Base-by-base conservation (phyloP, 2,113 vertebrate species). In the Bos javanicus region DNA sequence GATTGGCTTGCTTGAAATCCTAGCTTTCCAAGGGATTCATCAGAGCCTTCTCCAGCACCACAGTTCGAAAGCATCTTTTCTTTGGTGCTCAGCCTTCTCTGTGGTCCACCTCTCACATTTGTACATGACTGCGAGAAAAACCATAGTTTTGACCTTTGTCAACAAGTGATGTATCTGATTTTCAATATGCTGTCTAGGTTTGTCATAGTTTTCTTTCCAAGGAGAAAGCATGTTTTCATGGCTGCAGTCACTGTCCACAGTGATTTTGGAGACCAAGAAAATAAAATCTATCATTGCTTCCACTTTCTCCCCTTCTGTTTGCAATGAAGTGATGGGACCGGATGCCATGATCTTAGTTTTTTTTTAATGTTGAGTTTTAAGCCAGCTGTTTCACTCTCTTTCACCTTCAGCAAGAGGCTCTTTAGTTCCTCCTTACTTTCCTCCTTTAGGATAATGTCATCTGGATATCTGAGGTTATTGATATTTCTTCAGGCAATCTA, bases 1-100 rank as follows among this genome's bases (percentile, higher is more conserved):
- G 19, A 36, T 71, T 23, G 19, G n/a, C n/a, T 71, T 36, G 9
- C n/a, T 36, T 71, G n/a, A 23, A 36, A 21, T 71, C 64, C 64
- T 71, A 21, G 64, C 64, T 36, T 36, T 71, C n/a, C 64, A 36
- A 71, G 64, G 64, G 64, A 11, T 17, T 67, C 19, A 0, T 17
- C 64, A 36, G 64, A 71, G 17, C 33, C n/a, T 71, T 71, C 64
- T 71, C 64, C 19, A 71, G n/a, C n/a, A 36, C 64, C 64, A 23
- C n/a, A 36, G n/a, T 36, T 71, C 0, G 0, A 71, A 71, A 71
- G 9, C n/a, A 71, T 71, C 21, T 21, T 3, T 36, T 71, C n/a
- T 23, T 71, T 36, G 19, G 64, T 36, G n/a, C 4, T 36, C 19
- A 36, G n/a, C 4, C 64, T 36, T 71, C 17, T 21, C n/a, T 71